phyloP scores from a whole-genome alignment of 2,888 invertebrate species.

The Clanis bilineata region DNA sequence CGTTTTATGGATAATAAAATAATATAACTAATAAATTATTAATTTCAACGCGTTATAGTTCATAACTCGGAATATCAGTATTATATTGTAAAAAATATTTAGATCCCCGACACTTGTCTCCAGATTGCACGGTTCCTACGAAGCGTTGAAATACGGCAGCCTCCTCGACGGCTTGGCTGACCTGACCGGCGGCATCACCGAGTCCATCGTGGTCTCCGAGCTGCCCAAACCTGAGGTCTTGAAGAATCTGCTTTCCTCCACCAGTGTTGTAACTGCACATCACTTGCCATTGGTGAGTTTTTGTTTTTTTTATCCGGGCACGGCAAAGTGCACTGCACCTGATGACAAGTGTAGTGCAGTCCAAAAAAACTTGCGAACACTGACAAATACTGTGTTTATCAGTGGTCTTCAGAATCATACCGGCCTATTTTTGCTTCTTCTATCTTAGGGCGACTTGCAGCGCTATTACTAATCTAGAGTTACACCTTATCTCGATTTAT shows the following conservation, averaged over 20 bases:
- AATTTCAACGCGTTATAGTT: no score
- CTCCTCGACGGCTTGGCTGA: constrained; percentile 93
- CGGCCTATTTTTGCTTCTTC: no score
- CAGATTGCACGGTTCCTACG: constrained; percentile 95
- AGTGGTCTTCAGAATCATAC: no score
- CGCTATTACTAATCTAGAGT: no score
- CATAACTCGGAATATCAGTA: not conserved
- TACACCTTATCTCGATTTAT: no score
- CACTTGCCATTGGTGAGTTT: constrained; percentile 50
- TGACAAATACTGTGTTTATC: no score
- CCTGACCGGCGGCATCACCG: constrained; percentile 94
- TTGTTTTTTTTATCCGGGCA: not conserved
- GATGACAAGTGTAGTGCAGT: no score
- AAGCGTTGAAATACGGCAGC: constrained; percentile 96
- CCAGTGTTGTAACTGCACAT: constrained; percentile 90
- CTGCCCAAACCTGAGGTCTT: constrained; percentile 87
- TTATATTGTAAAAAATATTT: not conserved
- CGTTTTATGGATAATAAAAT: no score
- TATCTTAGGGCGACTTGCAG: no score
- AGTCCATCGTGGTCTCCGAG: constrained; percentile 88
- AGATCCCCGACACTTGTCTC: not conserved
- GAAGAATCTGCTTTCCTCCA: constrained; percentile 88
- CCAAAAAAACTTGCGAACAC: no score
- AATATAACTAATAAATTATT: no score
- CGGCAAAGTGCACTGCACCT: no score